Base-by-base conservation (phyloP, 2,888 invertebrate species). In the Tetropium fuscum region DNA sequence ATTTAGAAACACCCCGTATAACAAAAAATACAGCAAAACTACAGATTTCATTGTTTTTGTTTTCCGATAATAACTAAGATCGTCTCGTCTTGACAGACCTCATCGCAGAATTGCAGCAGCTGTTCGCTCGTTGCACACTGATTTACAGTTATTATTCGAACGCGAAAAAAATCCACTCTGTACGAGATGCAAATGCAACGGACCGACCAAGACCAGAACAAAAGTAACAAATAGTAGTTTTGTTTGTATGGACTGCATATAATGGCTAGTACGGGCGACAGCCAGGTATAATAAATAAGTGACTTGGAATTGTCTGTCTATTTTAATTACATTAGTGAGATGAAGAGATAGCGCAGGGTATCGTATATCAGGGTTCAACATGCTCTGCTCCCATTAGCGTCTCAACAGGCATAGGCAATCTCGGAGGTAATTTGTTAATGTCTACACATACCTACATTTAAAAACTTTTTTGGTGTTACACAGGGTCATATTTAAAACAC, bases 321-420 rank as follows among this genome's bases (percentile, higher is more conserved):
- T 76, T 80, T 80, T 80, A 80, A 80, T 80, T 80, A 80, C 78
- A 75, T 76, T 78, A 74, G 74, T 75, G 72, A 77, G 78, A 79
- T 78, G 78, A 74, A 72, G 74, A 79, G 79, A 80, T 78, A 78
- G 76, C 64, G 55, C 41, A 60, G 70, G 66, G 65, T 75, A 77
- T 76, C 76, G 74, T 76, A 75, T 75, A 73, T 77, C 76, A 75
- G 71, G 64, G 66, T 69, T 55, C 44, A 40, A 43, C 38, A 56
- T 30, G 44, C 34, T 22, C 19, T 36, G n/a, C 13, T 25, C n/a
- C 18, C 51, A 51, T 38, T 27, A 30, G 22, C 22, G 48, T 38
- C 1, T 18, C 38, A 10, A 7, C 6, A 1, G 15, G 11, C 13
- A 34, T 7, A 34, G 7, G 15, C n/a, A n/a, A n/a, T n/a, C n/a